Evolutionary conservation across 1,140 invertebrate species (phyloP), one percentile per base, ranked within the genome.

Genomic region (Lanistes nyassanus): DNA sequence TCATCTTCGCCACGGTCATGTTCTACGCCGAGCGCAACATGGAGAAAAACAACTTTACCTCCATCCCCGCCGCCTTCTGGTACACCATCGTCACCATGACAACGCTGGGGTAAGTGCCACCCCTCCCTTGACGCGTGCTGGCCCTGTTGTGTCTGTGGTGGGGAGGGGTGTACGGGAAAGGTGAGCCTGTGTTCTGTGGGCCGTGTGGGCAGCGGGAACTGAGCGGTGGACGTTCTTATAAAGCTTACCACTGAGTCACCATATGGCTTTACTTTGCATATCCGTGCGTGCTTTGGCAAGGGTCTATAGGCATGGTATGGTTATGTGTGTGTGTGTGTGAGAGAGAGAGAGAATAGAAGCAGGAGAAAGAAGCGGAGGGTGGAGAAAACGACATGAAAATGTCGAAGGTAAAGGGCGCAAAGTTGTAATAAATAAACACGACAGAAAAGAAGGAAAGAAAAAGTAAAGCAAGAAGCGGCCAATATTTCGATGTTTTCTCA

Each of bases 61-160:
- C 97, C 86, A 99, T 99, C 91, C 98, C 98, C 74, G 96, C 97
- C 36, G 97, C 98, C 78, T 99, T 99, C 90, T 99, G 98, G 98
- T 99, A 99, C 91, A 99, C 98, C 82, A 99, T 99, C 85, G 98
- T 99, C 84, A 99, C 98, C 76, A 98, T 99, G 97, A 99, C 98
- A 74, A 99, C 98, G 56, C 91, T 99, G 77, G 98, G 98, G 97
- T 98, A 90, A 96, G 96, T 95, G 76, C 26, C 58, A n/a, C n/a
- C n/a, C n/a, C n/a, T n/a, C n/a, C 42, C 37, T 39, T 29, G 23
- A 13, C 21, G 23, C 21, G 23, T 42, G 26, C 19, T 42, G 65
- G 60, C 9, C 6, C 60, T 51, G 31, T 58, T n/a, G 11, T 4
- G 9, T 4, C 13, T 76, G 55, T 21, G 21, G 64, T 66, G 7